These are phyloP conservation scores for Spea multiplicata DNA, from an alignment of 2,113 vertebrate genomes.

Conservation along the genomic window DNA sequence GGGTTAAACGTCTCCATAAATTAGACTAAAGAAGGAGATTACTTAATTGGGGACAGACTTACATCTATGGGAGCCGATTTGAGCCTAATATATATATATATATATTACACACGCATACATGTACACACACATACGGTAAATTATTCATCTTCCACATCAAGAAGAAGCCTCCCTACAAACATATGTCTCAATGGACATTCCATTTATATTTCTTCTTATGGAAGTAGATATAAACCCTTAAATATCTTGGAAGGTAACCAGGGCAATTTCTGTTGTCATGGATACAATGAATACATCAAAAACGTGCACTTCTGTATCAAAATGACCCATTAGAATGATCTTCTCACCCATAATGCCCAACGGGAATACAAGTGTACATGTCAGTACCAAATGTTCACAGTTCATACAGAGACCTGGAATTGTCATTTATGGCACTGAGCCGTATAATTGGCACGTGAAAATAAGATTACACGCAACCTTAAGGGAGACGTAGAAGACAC, in stretches of 20 bases:
- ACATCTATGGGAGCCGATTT: too few relatives aligned
- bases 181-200: too few relatives aligned
- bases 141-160: too few relatives aligned
- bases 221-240: too few relatives aligned
- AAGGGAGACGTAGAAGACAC: neutral
- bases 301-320: neutral
- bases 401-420: neutral
- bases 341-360: neutral
- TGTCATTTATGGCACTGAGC: neutral
- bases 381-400: neutral
- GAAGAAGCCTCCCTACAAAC: too few relatives aligned
- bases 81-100: too few relatives aligned
- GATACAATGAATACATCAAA: neutral
- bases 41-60: too few relatives aligned
- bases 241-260: too few relatives aligned
- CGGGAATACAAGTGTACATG: neutral
- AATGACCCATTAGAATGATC: conserved; percentile 9
- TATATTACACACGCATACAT: neutral
- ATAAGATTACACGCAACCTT: neutral
- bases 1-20: too few relatives aligned
- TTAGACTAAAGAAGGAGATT: too few relatives aligned
- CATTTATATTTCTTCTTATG: too few relatives aligned
- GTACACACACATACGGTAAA: neutral
- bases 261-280: neutral
- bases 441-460: neutral